Conservation (phyloP, 2,797 vertebrate species). For the Notamacropus eugenii region DNA sequence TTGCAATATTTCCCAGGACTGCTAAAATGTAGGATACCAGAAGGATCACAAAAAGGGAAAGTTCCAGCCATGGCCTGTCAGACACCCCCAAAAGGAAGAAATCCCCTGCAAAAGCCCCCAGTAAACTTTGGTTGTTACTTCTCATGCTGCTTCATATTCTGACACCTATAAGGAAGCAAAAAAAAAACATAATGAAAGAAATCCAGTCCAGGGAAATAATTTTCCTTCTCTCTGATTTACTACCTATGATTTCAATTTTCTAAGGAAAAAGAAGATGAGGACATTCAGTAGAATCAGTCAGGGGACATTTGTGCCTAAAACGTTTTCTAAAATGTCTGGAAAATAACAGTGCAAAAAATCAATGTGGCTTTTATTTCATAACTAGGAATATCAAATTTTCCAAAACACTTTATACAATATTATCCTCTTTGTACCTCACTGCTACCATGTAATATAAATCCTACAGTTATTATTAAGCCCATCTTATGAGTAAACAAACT, state of each 20-base stretch:
- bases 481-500: not conserved
- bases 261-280: not conserved
- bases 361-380: not conserved
- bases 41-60: slow-evolving; percentile 67
- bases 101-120: not conserved
- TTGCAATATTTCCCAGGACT: slow-evolving; percentile 66
- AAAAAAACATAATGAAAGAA: not conserved
- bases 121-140: slow-evolving; percentile 64
- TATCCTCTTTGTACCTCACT: not conserved
- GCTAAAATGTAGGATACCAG: slow-evolving; percentile 69
- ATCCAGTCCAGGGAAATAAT: not conserved
- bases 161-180: slow-evolving; percentile 1
- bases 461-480: not conserved
- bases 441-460: not conserved
- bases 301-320: not conserved
- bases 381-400: not conserved
- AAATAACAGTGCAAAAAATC: not conserved
- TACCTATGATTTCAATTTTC: not conserved
- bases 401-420: not conserved
- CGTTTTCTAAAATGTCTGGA: not conserved
- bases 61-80: slow-evolving; percentile 67
- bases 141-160: slow-evolving; percentile 51
- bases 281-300: not conserved
- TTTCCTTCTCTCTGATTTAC: not conserved
- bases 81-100: slow-evolving; percentile 78